Conservation (phyloP, 2,797 vertebrate species). For the Myotis planiceps region DNA sequence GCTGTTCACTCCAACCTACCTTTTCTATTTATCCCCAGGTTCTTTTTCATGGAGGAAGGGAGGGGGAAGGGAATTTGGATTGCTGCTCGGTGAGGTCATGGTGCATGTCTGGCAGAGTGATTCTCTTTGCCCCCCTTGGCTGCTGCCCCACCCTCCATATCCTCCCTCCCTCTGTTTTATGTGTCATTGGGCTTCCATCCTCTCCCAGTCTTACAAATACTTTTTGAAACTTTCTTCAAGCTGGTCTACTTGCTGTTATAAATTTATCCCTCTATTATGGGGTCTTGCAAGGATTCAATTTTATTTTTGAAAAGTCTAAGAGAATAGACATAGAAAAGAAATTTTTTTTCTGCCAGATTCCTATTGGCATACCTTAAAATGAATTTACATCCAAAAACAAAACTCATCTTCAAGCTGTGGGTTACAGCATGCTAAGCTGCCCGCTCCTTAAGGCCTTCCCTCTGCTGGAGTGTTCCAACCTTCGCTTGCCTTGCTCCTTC, state of each 20-base stretch:
- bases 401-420: neutral
- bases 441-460: neutral
- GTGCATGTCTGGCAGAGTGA: neutral
- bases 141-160: neutral
- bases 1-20: neutral
- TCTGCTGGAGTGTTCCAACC: neutral
- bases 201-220: neutral
- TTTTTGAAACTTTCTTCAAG: neutral
- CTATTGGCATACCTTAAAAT: neutral
- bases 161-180: neutral
- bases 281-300: neutral
- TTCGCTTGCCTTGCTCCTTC: neutral
- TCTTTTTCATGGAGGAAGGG: neutral
- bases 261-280: neutral
- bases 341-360: neutral
- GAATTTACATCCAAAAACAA: neutral
- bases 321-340: neutral
- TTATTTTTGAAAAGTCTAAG: neutral
- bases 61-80: neutral
- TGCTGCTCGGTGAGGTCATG: rapidly evolving
- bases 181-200: neutral
- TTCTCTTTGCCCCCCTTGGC: neutral
- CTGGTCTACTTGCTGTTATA: neutral
- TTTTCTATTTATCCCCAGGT: neutral
- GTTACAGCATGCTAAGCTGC: neutral